Evolutionary conservation across 1,140 invertebrate species (phyloP), one percentile per base, ranked within the genome.

Genomic region (Drosophila albomicans): DNA sequence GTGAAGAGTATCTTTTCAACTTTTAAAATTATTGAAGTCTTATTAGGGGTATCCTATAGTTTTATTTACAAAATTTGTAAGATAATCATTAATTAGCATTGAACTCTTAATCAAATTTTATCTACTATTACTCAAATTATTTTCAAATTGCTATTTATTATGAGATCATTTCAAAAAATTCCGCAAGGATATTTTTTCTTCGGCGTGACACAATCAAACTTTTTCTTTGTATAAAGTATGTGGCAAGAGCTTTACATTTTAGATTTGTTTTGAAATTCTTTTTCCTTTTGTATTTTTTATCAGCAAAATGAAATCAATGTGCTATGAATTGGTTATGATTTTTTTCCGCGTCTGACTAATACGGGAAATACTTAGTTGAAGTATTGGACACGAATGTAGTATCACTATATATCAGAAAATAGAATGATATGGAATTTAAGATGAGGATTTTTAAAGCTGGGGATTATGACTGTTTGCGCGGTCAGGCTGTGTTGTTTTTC

Each of bases 311-410:
- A 16, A 51, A 56, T 69, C 57, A 54, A 61, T 69, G n/a, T 43
- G 41, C 48, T 54, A 41, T 74, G 57, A 69, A 74, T 74, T 30
- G 28, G 16, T 25, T 35, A 70, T 68, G 20, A 41, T 11, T n/a
- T 10, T 11, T 25, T 25, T 41, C 15, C 30, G 56, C 16, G 30
- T 62, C 2, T 48, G 8, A 2, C 45, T 48, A 49, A 62, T 48
- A 48, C 59, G 5, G 16, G 20, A 59, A 74, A 54, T 54, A n/a
- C 15, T 41, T 57, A 57, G 64, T 54, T 59, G 64, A n/a, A 38
- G 7, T 2, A 11, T 67, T 67, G 7, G 25, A 8, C 45, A 20
- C 7, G 30, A 48, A 45, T 30, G 13, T 28, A 7, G 30, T 16
- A 1, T 48, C 2, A 28, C 16, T 43, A 49, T 25, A 43, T 54